These are phyloP conservation scores for Phasia obesa DNA, from an alignment of 2,888 invertebrate species.

Conservation along the genomic window DNA sequence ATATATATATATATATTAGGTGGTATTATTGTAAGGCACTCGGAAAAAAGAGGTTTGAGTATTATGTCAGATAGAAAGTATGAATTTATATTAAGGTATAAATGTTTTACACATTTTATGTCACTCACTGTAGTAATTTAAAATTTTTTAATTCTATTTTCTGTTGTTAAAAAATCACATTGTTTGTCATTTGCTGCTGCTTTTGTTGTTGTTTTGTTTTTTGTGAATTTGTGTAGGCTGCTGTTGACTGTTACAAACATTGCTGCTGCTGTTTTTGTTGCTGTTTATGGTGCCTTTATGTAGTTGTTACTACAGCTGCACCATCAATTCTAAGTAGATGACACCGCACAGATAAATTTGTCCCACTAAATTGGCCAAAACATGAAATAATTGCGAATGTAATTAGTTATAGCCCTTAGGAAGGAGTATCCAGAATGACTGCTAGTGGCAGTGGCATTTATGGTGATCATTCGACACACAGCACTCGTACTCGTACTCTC, in stretches of 20 bases:
- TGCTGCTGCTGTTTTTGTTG: conserved; percentile 61
- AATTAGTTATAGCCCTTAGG: conserved; percentile 82
- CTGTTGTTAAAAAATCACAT: conserved; percentile 72
- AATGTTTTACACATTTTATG: neutral
- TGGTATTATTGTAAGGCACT: too few relatives aligned
- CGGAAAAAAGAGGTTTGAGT: too few relatives aligned
- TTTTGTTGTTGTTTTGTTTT: conserved; percentile 45
- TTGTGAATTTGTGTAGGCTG: conserved; percentile 72
- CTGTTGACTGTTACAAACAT: conserved; percentile 22
- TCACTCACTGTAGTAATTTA: conserved; percentile 31
- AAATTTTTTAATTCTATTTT: neutral
- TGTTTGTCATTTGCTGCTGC: conserved; percentile 72
- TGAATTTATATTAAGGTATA: neutral
- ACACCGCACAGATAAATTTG: conserved; percentile 83
- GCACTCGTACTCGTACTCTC: neutral
- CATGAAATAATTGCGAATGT: conserved; percentile 83
- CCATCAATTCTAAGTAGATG: conserved; percentile 83
- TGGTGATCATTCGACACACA: conserved; percentile 26
- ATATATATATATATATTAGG: too few relatives aligned
- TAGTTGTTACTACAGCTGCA: conserved; percentile 71
- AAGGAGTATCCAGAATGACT: conserved; percentile 73
- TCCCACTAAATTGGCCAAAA: conserved; percentile 83
- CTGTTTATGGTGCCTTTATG: conserved; percentile 44
- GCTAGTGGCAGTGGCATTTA: conserved; percentile 26
- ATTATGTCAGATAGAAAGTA: too few relatives aligned